Conservation (phyloP, 2,888 invertebrate genomes). For the Pilophorus perplexus region DNA sequence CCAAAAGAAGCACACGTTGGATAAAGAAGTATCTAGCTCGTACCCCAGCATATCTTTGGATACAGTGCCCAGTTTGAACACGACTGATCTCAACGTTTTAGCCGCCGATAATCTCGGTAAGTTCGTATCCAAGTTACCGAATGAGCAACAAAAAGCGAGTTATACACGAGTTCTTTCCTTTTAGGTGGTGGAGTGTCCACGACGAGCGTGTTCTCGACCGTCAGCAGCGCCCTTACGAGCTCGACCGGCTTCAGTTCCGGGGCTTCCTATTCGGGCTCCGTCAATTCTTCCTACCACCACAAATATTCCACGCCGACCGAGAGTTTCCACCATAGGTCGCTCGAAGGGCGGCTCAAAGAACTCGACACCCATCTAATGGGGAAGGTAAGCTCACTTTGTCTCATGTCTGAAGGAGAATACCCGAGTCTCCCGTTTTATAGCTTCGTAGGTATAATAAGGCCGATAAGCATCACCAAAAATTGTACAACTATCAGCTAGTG, state of each 20-base stretch:
- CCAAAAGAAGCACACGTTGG: constrained; percentile 77
- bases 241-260: constrained; percentile 59
- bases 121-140: background rate
- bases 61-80: constrained; percentile 56
- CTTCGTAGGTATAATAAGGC: too few species aligned
- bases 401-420: too few species aligned
- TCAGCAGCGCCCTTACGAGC: constrained; percentile 60
- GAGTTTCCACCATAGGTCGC: constrained; percentile 70
- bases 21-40: constrained; percentile 60
- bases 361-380: constrained; percentile 68
- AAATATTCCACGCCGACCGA: constrained; percentile 49
- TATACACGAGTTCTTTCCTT: background rate
- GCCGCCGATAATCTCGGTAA: constrained; percentile 54
- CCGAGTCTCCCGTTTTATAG: too few species aligned
- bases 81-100: constrained; percentile 52
- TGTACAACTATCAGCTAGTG: too few species aligned
- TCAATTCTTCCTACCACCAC: constrained; percentile 51
- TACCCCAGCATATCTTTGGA: constrained; percentile 55
- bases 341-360: constrained; percentile 78
- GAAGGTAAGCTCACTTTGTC: too few species aligned
- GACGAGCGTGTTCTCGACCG: constrained; percentile 53
- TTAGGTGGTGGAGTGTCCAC: constrained; percentile 47
- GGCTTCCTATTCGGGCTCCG: constrained; percentile 58
- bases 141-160: background rate
- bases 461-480: too few species aligned